Conservation (phyloP, 1,140 invertebrate species). For the Aphidius ervi region DNA sequence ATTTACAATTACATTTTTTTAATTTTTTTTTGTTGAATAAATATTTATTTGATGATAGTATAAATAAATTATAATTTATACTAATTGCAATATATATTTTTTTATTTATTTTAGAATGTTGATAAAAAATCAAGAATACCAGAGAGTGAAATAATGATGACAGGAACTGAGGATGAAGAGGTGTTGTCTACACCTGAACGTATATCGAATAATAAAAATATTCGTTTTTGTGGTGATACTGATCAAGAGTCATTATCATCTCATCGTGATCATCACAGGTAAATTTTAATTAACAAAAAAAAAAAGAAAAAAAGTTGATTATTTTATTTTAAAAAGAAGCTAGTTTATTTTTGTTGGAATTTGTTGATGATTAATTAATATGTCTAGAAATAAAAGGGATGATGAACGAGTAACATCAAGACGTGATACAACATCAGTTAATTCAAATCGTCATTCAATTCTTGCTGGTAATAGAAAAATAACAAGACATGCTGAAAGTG, state of each 20-base stretch:
- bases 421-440: slow-evolving; percentile 43
- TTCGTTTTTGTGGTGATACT: slow-evolving; percentile 78
- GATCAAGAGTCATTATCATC: slow-evolving; percentile 64
- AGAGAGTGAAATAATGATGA: slow-evolving; percentile 49
- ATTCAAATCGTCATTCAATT: slow-evolving; percentile 40
- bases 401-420: slow-evolving; percentile 36
- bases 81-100: background rate
- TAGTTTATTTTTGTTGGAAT: background rate
- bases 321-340: too few species aligned
- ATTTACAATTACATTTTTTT: background rate
- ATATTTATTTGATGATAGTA: too few species aligned
- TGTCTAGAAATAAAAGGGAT: slow-evolving; percentile 47
- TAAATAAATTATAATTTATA: background rate
- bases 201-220: slow-evolving; percentile 58
- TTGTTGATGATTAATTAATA: background rate
- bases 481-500: slow-evolving; percentile 45
- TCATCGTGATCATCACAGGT: slow-evolving; percentile 46
- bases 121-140: slow-evolving; percentile 48
- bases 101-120: slow-evolving; percentile 31
- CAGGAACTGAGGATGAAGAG: slow-evolving; percentile 51
- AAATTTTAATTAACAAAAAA: slow-evolving; percentile 7
- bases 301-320: too few species aligned
- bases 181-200: slow-evolving; percentile 46
- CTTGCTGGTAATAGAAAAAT: slow-evolving; percentile 37
- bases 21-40: slow-evolving; percentile 10